phyloP scores from a whole-genome alignment of 2,888 invertebrate species.

The Eupithecia subfuscata region DNA sequence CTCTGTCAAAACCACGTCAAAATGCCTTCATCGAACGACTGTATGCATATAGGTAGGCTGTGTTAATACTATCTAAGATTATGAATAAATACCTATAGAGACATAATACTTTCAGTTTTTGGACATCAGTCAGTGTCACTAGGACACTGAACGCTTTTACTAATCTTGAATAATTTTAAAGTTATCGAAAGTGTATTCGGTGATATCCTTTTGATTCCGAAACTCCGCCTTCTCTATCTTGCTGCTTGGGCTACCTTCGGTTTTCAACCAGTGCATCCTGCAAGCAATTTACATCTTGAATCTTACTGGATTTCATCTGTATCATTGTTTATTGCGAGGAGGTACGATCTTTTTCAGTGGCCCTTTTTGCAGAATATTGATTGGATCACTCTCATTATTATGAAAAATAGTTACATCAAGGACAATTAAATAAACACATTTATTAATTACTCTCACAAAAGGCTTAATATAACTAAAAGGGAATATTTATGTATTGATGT shows the following conservation, averaged over 20 bases:
- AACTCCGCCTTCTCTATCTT: slow-evolving; percentile 89
- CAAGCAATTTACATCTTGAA: not conserved
- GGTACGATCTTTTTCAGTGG: too few relatives aligned
- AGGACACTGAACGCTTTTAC: not conserved
- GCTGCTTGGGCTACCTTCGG: slow-evolving; percentile 88
- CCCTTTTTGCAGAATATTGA: too few relatives aligned
- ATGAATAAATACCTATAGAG: not conserved
- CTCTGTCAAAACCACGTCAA: too few relatives aligned
- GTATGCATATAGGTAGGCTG: too few relatives aligned
- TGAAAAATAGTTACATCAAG: too few relatives aligned
- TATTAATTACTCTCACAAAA: too few relatives aligned
- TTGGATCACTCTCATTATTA: too few relatives aligned
- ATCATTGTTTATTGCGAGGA: too few relatives aligned
- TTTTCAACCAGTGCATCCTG: slow-evolving; percentile 9
- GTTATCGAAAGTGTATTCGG: slow-evolving; percentile 71
- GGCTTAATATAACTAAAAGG: too few relatives aligned
- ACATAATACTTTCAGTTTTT: not conserved
- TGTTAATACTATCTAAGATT: not conserved
- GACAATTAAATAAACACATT: too few relatives aligned
- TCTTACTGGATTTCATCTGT: not conserved
- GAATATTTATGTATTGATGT: too few relatives aligned
- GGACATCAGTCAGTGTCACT: not conserved
- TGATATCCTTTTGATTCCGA: slow-evolving; percentile 85
- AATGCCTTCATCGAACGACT: too few relatives aligned
- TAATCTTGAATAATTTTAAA: slow-evolving; percentile 75